Conservation (phyloP, 2,888 invertebrate species). For the Globia sparganii region DNA sequence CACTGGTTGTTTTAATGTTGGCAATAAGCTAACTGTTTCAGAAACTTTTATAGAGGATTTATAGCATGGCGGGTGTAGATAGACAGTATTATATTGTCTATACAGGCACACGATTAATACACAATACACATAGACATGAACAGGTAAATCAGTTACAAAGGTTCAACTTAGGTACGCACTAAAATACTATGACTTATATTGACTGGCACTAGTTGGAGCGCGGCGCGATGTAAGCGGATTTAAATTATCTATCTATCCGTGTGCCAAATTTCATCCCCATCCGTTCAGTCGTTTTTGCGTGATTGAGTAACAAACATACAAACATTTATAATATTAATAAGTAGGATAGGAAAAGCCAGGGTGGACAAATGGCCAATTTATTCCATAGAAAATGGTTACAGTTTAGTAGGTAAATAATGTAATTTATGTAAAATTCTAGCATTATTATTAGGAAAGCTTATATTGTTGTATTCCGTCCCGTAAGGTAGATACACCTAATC, state of each 20-base stretch:
- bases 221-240: too few species aligned
- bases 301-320: background rate
- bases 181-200: too few species aligned
- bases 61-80: too few species aligned
- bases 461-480: background rate
- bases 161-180: too few species aligned
- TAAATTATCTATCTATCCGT: background rate
- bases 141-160: too few species aligned
- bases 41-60: too few species aligned
- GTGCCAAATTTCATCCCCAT: background rate
- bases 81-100: too few species aligned
- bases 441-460: conserved; percentile 10
- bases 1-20: too few species aligned
- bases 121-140: too few species aligned
- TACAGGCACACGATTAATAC: too few species aligned
- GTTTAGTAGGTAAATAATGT: background rate
- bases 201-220: too few species aligned
- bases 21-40: too few species aligned
- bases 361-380: background rate
- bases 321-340: background rate
- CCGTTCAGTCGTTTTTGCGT: background rate
- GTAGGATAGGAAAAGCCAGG: background rate
- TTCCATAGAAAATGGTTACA: background rate
- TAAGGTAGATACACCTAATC: background rate
- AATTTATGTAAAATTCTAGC: background rate